Evolutionary conservation across 2,888 invertebrate genomes (phyloP), one percentile per base, ranked within the genome.

Genomic region (Diarsia mendica): DNA sequence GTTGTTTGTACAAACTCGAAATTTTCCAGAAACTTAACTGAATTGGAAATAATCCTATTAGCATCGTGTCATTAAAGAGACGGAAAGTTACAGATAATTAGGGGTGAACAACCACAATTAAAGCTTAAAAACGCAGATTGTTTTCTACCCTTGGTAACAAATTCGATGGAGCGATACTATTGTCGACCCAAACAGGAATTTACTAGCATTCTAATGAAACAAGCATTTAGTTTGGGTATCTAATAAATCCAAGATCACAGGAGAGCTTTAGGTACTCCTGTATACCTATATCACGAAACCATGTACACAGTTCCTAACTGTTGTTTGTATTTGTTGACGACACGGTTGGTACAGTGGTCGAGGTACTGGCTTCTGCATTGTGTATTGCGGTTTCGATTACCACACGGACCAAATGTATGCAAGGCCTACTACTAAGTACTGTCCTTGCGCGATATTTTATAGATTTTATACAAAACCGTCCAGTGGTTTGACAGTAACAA

Each of bases 101-200:
- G 15, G 13, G 15, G 15, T 46, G 11, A 53, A 9, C 18, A 18
- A 75, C 33, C 33, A n/a, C 6, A 20, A 20, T n/a, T 33, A 53
- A 48, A 18, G 6, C 18, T 28, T 2, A 15, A 61, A 77, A 33
- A 23, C 6, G 3, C 28, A 55, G 9, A 48, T 48, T 20, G 20
- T 68, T 46, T 51, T 46, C 18, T 63, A 28, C 11, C 48, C n/a
- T n/a, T 44, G 18, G 18, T 28, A 28, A 51, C 46, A 20, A 68
- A 68, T 51, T 39, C 33, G 20, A 68, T 15, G 46, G 3, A 33
- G 20, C 20, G 48, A n/a, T 11, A 46, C 23, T 23, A 48, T n/a
- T n/a, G 20, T 46, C 49, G 23, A 58, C 72, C 55, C 33, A 23
- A 71, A 64, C 23, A 5, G 23, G 55, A 55, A 79, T 77, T 64